Conservation (phyloP, 2,113 vertebrate genomes). For the Barnardius zonarius region DNA sequence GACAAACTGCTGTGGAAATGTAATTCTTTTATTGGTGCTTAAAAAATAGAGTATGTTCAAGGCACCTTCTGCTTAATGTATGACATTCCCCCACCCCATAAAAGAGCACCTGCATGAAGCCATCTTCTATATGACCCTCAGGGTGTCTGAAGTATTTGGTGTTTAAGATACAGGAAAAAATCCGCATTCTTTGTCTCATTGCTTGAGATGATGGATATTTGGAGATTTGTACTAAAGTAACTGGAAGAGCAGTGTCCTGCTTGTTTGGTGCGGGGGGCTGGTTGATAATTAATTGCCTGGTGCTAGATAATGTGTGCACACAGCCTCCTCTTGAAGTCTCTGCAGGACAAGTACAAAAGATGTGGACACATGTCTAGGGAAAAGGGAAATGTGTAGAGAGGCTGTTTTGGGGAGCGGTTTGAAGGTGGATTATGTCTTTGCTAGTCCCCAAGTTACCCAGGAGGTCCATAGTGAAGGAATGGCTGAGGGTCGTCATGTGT, state of each 20-base stretch:
- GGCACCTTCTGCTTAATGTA: not conserved
- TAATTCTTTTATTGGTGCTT: not conserved
- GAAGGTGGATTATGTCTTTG: not conserved
- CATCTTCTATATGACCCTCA: not conserved
- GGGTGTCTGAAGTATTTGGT: not conserved
- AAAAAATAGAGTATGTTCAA: not conserved
- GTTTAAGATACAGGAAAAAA: not conserved
- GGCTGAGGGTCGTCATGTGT: rapidly evolving
- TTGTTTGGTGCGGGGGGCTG: not conserved
- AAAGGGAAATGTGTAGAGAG: rapidly evolving
- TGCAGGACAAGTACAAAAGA: not conserved
- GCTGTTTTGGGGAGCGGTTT: not conserved
- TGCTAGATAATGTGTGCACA: not conserved
- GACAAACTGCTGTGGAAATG: not conserved
- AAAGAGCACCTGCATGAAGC: not conserved
- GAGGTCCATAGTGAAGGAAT: not conserved
- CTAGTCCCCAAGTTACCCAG: not conserved
- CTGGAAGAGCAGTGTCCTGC: not conserved
- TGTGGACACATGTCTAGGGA: rapidly evolving
- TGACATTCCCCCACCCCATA: not conserved
- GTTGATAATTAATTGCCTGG: rapidly evolving
- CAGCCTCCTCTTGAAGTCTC: not conserved
- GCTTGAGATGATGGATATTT: not conserved
- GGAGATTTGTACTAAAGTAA: rapidly evolving
- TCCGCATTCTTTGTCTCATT: not conserved